Base-by-base conservation (phyloP, 2,797 vertebrate species). In the Synaphobranchus kaupii region DNA sequence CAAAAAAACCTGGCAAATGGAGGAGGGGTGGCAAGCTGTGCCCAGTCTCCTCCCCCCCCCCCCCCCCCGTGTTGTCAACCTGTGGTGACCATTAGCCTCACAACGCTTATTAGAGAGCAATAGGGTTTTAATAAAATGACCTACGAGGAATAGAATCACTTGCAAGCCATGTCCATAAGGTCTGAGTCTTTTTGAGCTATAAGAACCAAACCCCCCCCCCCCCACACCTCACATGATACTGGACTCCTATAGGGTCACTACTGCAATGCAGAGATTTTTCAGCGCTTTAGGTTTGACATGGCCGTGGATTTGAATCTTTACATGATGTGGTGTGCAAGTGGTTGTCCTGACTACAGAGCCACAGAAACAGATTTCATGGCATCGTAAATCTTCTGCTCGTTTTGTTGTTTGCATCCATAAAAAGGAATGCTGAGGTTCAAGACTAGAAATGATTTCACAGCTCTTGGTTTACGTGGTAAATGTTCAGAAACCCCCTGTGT, bases 1-100 rank as follows among this genome's bases (percentile, higher is more conserved):
- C 47, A n/a, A 56, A 8, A 86, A 84, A 39, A 73, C 76, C 56
- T 34, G 50, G 60, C 31, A 28, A 47, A 15, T 93, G 90, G 90
- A 91, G 87, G 87, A 4, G 15, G 87, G 91, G 90, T 34, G 31
- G 93, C 86, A 15, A 12, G 20, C 9, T 9, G n/a, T 4, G 12
- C 56, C 34, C 8, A 7, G 80, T 54, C 50, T 34, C 81, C 52
- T 50, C 25, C n/a, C 56, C 22, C 3, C 39, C 15, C 39, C 13
- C 34, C 6, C 5, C 15, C 15, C 15, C 31, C 4, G 31, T 39
- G 6, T 31, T 12, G 10, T 39, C 31, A 39, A 39, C 68, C 68
- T 73, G 34, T 34, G 10, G 7, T n/a, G n/a, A 20, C 73, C 12
- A 25, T 5, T 20, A 22, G 22, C 17, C 60, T 66, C 60, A 66